Percentiles rank a stretch among this genome's conserved stretches.
These are phyloP conservation scores for Sebastes matsubarae DNA, from an alignment of 2,797 vertebrate species.

Conservation along the genomic window DNA sequence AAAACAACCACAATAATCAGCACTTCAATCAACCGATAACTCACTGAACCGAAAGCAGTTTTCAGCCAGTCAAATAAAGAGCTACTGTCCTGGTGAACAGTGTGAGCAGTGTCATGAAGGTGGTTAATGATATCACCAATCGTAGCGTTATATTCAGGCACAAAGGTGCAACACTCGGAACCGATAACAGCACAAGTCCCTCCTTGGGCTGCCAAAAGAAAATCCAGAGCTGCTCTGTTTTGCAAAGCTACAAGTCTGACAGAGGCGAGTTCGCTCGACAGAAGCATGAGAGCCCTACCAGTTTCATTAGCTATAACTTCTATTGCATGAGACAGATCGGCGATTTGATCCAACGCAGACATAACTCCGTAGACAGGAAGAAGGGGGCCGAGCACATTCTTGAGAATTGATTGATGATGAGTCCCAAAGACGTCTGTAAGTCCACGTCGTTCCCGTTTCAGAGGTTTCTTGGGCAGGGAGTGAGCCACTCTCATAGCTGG, in stretches of 20 bases:
- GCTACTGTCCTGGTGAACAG: slow-evolving; percentile 42
- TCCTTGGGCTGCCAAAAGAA: slow-evolving; percentile 57
- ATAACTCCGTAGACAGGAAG: slow-evolving; percentile 61
- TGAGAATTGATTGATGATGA: slow-evolving; percentile 55
- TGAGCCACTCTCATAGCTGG: slow-evolving; percentile 63
- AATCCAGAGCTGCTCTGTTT: slow-evolving; percentile 67
- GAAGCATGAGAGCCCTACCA: slow-evolving; percentile 40
- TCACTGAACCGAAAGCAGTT: slow-evolving; percentile 4
- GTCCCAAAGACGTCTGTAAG: slow-evolving; percentile 51
- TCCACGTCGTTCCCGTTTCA: slow-evolving; percentile 8
- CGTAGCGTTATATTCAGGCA: slow-evolving; percentile 60
- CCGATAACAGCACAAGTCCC: slow-evolving; percentile 62
- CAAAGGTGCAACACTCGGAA: slow-evolving; percentile 68
- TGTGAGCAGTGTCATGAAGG: slow-evolving; percentile 23
- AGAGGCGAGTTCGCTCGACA: slow-evolving; percentile 59
- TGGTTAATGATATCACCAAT: slow-evolving; percentile 48
- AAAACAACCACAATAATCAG: slow-evolving; percentile 32
- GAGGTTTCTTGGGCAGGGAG: slow-evolving; percentile 27
- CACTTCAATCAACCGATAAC: slow-evolving; percentile 1
- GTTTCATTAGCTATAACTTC: slow-evolving; percentile 58
- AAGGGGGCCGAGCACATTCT: slow-evolving; percentile 41
- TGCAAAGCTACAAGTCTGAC: slow-evolving; percentile 59
- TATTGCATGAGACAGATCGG: slow-evolving; percentile 49
- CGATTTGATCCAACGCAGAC: slow-evolving; percentile 64
- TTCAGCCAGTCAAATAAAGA: slow-evolving; percentile 45